A percentile compares a stretch with the other conserved stretches of the same genome.
phyloP scores from a whole-genome alignment of 2,888 invertebrate species.

The Drosophila parthenogenetica region DNA sequence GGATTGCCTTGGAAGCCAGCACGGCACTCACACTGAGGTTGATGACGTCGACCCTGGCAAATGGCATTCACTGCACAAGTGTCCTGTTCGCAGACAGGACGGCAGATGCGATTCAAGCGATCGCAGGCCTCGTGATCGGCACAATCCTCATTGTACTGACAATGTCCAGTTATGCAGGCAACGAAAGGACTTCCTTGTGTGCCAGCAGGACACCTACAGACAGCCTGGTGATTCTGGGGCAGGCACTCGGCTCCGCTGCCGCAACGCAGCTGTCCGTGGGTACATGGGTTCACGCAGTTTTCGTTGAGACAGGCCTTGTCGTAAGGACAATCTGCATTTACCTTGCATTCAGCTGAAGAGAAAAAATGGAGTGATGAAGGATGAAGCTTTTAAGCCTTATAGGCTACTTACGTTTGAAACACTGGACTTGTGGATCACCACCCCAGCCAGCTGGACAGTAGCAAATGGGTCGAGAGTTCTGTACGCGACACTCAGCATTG shows the following conservation, averaged over 20 bases:
- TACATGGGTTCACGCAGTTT: conserved; percentile 93
- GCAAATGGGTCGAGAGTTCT: conserved; percentile 92
- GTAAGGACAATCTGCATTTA: conserved; percentile 92
- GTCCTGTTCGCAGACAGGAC: conserved; percentile 92
- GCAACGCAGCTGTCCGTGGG: conserved; percentile 88
- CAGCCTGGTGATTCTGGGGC: conserved; percentile 90
- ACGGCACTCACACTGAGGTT: conserved; percentile 91
- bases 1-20: conserved; percentile 92
- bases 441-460: conserved; percentile 94
- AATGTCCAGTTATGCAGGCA: conserved; percentile 92
- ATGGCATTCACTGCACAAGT: conserved; percentile 92
- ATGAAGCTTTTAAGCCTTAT: neutral
- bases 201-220: conserved; percentile 93
- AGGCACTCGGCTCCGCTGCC: conserved; percentile 92
- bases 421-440: conserved; percentile 93
- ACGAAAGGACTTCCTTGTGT: conserved; percentile 93
- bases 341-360: conserved; percentile 90
- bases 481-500: conserved; percentile 92
- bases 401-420: conserved; percentile 92
- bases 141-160: conserved; percentile 96
- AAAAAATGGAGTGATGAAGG: neutral
- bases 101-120: conserved; percentile 92
- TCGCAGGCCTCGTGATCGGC: conserved; percentile 94
- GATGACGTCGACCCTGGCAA: conserved; percentile 91
- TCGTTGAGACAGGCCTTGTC: conserved; percentile 92